Evolutionary conservation across 2,797 vertebrate genomes (phyloP), one percentile per base, ranked within the genome.

Genomic region (Enteromius fasciolatus): DNA sequence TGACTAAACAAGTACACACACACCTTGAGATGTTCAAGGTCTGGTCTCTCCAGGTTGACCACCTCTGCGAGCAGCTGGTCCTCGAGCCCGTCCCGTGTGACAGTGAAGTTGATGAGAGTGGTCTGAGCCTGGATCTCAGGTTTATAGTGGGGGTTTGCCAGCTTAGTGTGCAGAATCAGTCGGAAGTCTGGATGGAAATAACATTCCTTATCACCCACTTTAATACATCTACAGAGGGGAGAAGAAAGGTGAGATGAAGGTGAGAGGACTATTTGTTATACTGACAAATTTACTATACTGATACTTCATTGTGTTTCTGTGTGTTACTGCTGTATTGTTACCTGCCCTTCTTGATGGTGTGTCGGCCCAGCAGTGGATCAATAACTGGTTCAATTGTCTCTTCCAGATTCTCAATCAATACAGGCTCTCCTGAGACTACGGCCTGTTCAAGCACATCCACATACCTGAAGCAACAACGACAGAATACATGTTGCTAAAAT

Each of bases 331-430:
- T 67, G 44, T 33, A 61, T 12, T 8, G 9, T 15, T 48, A 95
- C 92, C 92, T 94, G 89, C 95, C 95, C 91, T 95, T 96, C 92
- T 96, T 94, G 86, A 96, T 95, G 48, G 90, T 93, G 86, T 95
- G 92, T 78, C 94, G 93, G 73, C 92, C 90, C 87, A 96, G 85
- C 68, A 95, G 87, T 25, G 94, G 89, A 86, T 96, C 94, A 77
- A 96, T 92, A 75, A 96, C 87, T 20, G 94, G 94, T 87, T 94
- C 91, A 54, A 94, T 92, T 0, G 90, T 94, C 91, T 96, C 94
- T 90, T 95, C 91, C 0, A 95, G 90, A 86, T 95, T 97, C 87
- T 95, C 93, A 59, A 95, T 95, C 82, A 95, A 93, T 88, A 95
- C 92, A 2, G 92, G 92, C 61, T 93, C 88, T 36, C 94, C 93